Conservation (phyloP, 2,113 vertebrate genomes). For the Hiodon alosoides region DNA sequence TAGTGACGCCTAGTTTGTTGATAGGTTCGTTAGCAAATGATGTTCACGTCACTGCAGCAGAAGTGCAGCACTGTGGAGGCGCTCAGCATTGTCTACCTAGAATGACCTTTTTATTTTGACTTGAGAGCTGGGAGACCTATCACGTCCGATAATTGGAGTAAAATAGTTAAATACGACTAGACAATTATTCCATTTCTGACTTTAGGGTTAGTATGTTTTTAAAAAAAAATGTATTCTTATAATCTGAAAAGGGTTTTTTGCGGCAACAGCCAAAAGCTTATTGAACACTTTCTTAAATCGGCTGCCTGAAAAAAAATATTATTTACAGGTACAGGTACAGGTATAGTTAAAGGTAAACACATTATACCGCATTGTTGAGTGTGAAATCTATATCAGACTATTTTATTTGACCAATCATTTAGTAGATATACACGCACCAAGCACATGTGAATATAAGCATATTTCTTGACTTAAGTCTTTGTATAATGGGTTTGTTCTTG, state of each 20-base stretch:
- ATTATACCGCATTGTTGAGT: too few species aligned
- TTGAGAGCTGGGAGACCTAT: conserved; percentile 31
- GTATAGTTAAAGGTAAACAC: too few species aligned
- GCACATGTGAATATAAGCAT: too few species aligned
- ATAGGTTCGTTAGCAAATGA: conserved; percentile 44
- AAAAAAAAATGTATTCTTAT: too few species aligned
- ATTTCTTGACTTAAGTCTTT: neutral
- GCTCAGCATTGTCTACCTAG: conserved; percentile 50
- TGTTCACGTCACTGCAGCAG: conserved; percentile 46
- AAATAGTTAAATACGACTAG: conserved; percentile 11
- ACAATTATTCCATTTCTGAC: neutral
- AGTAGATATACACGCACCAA: too few species aligned
- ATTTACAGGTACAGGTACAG: too few species aligned
- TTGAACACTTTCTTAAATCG: too few species aligned
- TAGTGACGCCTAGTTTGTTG: conserved; percentile 55
- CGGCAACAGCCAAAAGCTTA: too few species aligned
- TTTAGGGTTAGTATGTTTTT: neutral
- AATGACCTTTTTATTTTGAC: conserved; percentile 42
- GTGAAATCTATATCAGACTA: too few species aligned
- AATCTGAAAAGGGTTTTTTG: too few species aligned
- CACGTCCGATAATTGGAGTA: conserved; percentile 34
- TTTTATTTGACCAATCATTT: too few species aligned
- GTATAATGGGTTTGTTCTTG: neutral
- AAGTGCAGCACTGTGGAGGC: conserved; percentile 16
- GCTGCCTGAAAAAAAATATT: too few species aligned